Evolutionary conservation across 2,797 vertebrate species (phyloP), one percentile per base, ranked within the genome.

Genomic region (Catamblyrhynchus diadema): DNA sequence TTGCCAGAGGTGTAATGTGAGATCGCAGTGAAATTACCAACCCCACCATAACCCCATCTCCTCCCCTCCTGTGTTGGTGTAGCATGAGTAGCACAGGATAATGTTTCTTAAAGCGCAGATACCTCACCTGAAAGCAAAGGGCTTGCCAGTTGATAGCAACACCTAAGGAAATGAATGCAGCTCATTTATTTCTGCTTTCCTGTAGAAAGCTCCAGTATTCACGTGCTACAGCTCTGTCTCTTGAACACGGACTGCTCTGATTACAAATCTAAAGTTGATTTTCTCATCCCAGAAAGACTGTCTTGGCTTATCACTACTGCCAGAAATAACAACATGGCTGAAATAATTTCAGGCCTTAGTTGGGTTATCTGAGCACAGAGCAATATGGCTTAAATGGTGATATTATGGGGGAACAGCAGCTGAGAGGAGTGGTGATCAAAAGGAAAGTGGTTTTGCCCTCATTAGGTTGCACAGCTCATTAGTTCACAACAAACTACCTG

Each of bases 181-280:
- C 41, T 64, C 32, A 41, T 33, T 22, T 59, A 44, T 70, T 88
- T 71, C 60, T 77, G n/a, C 53, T 77, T 73, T 45, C 17, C 59
- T 15, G 2, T 4, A 27, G 22, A 27, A 8, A 19, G 3, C 44
- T 59, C 50, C 47, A 56, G 28, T 18, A n/a, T 18, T 28, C 25
- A 12, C 0, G 32, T 15, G 32, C 9, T 54, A 32, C 39, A 6
- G 2, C 14, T 10, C 3, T 0, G 0, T 19, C 48, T 59, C 56
- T 64, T 41, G 39, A 56, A 33, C 10, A 14, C 0, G 1, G 15
- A 12, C 33, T 73, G 57, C n/a, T 18, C 50, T 45, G 44, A 45
- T 51, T 51, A 51, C 50, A 51, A 30, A 51, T 51, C 28, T 51
- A 51, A 51, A 51, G 50, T 51, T 73, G 32, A 33, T 47, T 86